Base-by-base conservation (phyloP, 2,888 invertebrate species). In the Scaptomyza flava region DNA sequence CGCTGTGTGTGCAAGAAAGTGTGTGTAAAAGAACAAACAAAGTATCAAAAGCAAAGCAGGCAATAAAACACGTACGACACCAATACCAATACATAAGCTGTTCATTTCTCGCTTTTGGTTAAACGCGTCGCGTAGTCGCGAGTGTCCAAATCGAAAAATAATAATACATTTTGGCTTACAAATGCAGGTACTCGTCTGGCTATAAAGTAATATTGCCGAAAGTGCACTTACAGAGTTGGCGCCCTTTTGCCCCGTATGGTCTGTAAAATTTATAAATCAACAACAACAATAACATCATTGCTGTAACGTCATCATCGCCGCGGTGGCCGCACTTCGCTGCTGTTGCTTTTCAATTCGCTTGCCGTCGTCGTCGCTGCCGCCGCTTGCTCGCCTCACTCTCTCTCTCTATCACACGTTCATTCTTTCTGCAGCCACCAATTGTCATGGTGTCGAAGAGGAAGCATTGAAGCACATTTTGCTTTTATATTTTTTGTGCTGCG, bases 301-400 rank as follows among this genome's bases (percentile, higher is more conserved):
- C 61, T 61, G 71, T 67, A 77, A 76, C 77, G 79, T 77, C 77
- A 77, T 71, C 76, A 72, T 66, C 67, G 68, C 66, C 70, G 75
- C 63, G 54, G 53, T 61, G 52, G 70, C 69, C 72, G 68, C 51
- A 72, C 56, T 80, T 79, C 78, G 77, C 80, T 77, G 81, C 79
- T 85, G 73, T 81, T 87, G 87, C 82, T 81, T 80, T 86, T 72
- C 84, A 86, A 88, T 80, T 88, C 89, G 83, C 85, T 76, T 71
- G 67, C 62, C 72, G 70, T 65, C 72, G 70, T 65, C 68, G 73
- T 56, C 42, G 47, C 46, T 58, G 58, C 69, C 59, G 34, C 27
- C 27, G 51, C 75, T 31, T 38, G 36, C 41, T 41, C 17, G 41
- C 41, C 36, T 46, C 64, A 57, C 63, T 71, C 67, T 57, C 68